These are phyloP conservation scores for Charanyca ferruginea DNA, from an alignment of 2,888 invertebrate species.

Conservation along the genomic window DNA sequence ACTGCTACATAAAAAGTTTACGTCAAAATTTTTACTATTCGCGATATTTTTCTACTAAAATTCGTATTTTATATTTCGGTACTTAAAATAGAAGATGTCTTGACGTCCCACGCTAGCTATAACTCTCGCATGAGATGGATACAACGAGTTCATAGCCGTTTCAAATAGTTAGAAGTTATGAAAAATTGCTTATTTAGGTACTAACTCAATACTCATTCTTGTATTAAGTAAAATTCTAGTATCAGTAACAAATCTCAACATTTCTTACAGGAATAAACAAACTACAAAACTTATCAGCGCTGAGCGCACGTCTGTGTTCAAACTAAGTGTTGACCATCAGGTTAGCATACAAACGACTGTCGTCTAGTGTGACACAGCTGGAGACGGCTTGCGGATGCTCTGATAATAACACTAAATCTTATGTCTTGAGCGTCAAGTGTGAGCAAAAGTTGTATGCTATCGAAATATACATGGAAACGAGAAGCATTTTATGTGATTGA, in stretches of 20 bases:
- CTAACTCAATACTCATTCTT: background rate
- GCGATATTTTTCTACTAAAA: conserved; percentile 57
- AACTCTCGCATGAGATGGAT: background rate
- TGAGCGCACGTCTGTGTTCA: background rate
- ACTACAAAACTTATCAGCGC: background rate
- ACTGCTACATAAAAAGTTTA: conserved; percentile 47
- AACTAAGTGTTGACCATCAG: conserved; percentile 23
- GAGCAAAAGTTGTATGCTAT: background rate
- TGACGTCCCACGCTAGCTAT: background rate
- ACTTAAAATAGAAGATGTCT: conserved; percentile 31
- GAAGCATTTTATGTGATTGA: too few species aligned
- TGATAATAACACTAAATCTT: background rate
- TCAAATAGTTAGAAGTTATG: background rate
- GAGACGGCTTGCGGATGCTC: conserved; percentile 8
- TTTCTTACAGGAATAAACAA: background rate
- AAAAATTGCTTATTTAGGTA: too few species aligned
- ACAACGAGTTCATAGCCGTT: background rate
- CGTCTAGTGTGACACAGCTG: background rate
- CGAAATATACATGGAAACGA: background rate
- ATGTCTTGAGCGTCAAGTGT: background rate
- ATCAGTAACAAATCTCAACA: conserved; percentile 10
- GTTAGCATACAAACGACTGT: conserved; percentile 29
- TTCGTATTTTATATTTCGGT: conserved; percentile 41
- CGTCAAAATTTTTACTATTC: conserved; percentile 46
- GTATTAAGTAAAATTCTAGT: background rate